Base-by-base conservation (phyloP, 1,140 invertebrate species). In the Temnothorax nylanderi region DNA sequence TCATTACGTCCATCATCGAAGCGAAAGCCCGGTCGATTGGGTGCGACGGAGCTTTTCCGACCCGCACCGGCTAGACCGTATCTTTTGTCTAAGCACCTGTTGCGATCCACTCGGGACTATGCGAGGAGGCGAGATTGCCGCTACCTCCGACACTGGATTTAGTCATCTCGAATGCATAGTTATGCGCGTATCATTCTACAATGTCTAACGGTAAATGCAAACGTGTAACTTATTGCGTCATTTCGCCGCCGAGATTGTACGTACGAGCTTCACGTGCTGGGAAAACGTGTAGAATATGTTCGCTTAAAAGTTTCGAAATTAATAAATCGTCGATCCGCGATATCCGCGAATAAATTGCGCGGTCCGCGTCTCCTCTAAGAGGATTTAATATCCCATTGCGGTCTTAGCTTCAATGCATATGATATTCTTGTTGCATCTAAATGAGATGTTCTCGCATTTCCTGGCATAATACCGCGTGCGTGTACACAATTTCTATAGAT, bases 61-160 rank as follows among this genome's bases (percentile, higher is more conserved):
- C 56, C 56, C 54, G 26, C 87, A 58, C 41, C 69, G 41, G 81
- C 84, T 89, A 90, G 78, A 87, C 74, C 75, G 54, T 82, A 49
- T 90, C 82, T 85, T 90, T 86, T 91, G 89, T 90, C 81, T 84
- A 86, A 91, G 82, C 89, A 91, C 89, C 89, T 91, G 89, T 91
- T 91, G 89, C 89, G 13, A 90, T 34, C 18, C 32, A 21, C 67
- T 51, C 58, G 76, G 34, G 62, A 74, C 34, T 62, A 62, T 77
- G 44, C 34, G 65, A 72, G 18, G 18, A 49, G 58, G 58, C 47
- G 47, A 78, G n/a, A 44, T 49, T 51, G 84, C 54, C 54, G 34
- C 18, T 32, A 21, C 13, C 13, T n/a, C 86, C 54, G 78, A n/a
- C 58, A 6, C 21, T 54, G 51, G 37, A 16, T 51, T 76, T 51